Evolutionary conservation across 2,797 vertebrate genomes (phyloP).

Genomic region (Sibirionetta formosa): DNA sequence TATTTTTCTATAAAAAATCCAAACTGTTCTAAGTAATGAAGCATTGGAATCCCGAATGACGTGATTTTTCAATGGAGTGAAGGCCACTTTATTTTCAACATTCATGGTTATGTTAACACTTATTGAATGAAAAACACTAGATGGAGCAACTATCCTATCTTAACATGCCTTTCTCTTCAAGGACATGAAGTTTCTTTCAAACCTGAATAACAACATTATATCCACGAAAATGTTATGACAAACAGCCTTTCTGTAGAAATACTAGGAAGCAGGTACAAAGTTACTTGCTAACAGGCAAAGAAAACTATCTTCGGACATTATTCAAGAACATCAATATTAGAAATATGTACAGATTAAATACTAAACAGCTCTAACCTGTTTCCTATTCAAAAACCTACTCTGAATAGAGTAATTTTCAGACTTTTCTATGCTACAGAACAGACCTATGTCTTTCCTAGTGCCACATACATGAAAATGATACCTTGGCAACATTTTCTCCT

Average conservation of each 20-base stretch:
- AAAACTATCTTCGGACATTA: neutral
- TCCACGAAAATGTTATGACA: constrained; percentile 18
- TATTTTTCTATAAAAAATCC: neutral
- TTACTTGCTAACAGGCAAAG: neutral
- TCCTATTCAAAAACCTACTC: neutral
- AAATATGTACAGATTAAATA: neutral
- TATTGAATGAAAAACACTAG: constrained; percentile 74
- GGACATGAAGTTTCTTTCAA: neutral
- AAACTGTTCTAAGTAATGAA: neutral
- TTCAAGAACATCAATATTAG: neutral
- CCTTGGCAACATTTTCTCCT: neutral
- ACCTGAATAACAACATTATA: constrained; percentile 12
- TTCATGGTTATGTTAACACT: neutral
- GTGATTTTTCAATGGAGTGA: neutral
- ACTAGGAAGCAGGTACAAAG: neutral
- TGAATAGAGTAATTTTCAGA: neutral
- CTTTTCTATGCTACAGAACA: neutral
- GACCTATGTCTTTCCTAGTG: neutral
- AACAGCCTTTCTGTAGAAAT: constrained; percentile 33
- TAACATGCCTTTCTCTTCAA: constrained; percentile 23
- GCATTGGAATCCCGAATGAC: neutral
- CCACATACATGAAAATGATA: neutral
- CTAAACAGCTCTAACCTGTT: neutral
- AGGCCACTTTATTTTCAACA: neutral
- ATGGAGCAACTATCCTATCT: constrained; percentile 73